Evolutionary conservation across 2,113 vertebrate species (phyloP).

Genomic region (Otolemur garnettii): DNA sequence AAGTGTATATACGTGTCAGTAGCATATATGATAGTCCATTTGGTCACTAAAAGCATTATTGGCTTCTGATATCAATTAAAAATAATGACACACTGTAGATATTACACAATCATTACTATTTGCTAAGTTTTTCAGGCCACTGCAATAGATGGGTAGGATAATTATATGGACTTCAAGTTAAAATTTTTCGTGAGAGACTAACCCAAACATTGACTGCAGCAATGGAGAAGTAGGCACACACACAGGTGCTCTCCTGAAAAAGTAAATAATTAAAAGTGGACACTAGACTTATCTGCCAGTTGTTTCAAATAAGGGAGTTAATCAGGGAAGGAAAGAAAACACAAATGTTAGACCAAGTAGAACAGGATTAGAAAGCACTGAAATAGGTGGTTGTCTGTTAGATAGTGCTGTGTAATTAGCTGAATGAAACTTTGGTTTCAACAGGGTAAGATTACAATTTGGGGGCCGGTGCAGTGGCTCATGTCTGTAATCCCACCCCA

Average conservation of each 20-base stretch:
- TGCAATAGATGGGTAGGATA: neutral
- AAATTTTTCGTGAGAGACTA: neutral
- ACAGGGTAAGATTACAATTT: neutral
- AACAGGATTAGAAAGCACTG: neutral
- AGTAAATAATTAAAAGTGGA: neutral
- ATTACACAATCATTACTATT: neutral
- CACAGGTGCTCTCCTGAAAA: neutral
- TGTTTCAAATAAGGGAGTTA: neutral
- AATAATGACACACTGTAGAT: neutral
- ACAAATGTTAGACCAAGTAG: neutral
- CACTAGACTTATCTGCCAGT: neutral
- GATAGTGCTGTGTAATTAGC: neutral
- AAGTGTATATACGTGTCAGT: neutral
- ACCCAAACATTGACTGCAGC: neutral
- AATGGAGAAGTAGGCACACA: neutral
- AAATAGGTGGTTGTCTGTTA: neutral
- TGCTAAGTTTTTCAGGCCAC: neutral
- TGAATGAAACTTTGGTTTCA: neutral
- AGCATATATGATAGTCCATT: slow-evolving; percentile 6
- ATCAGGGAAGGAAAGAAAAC: neutral
- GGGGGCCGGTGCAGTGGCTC: neutral
- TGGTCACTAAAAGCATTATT: slow-evolving; percentile 48
- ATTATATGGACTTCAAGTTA: neutral
- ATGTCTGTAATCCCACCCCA: too few relatives aligned
- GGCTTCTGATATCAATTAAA: slow-evolving; percentile 41